Conservation (phyloP, 2,797 vertebrate genomes). For the Macropodus opercularis region DNA sequence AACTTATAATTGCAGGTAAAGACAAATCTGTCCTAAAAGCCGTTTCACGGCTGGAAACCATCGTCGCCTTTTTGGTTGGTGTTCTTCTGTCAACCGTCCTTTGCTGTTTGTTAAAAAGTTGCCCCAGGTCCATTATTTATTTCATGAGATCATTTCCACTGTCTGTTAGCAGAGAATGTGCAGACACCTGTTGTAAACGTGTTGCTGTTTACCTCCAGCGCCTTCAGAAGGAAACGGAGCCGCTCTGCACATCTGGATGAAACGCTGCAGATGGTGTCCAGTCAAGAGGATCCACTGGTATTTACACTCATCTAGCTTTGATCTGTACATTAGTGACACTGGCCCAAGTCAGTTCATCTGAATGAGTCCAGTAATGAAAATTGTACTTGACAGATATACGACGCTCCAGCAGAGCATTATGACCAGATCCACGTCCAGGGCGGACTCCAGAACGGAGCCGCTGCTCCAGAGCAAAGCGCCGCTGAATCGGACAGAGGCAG, state of each 20-base stretch:
- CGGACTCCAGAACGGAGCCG: not conserved
- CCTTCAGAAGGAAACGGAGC: constrained; percentile 36
- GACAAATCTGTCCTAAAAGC: rapidly evolving
- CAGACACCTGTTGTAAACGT: not conserved
- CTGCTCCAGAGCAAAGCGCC: not conserved
- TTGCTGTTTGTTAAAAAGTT: constrained; percentile 43
- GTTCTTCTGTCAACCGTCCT: constrained; percentile 35
- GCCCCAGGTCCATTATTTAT: constrained; percentile 46
- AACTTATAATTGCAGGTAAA: not conserved
- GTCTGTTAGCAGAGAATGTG: not conserved
- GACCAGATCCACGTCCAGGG: constrained; percentile 6
- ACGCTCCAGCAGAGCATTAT: not conserved
- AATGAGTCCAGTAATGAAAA: not conserved
- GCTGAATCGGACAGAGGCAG: not conserved
- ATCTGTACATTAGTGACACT: too few relatives aligned
- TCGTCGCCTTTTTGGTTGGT: constrained; percentile 60
- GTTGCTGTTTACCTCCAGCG: not conserved
- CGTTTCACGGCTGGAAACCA: not conserved
- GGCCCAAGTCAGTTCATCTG: too few relatives aligned
- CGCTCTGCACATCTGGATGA: constrained; percentile 2
- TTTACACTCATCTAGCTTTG: not conserved
- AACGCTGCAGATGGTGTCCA: constrained; percentile 50
- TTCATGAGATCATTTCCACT: rapidly evolving
- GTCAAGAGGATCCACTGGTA: constrained; percentile 55
- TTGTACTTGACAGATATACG: constrained; percentile 28